These are phyloP conservation scores for Gouania willdenowi DNA, from an alignment of 2,797 vertebrate species.

Conservation along the genomic window DNA sequence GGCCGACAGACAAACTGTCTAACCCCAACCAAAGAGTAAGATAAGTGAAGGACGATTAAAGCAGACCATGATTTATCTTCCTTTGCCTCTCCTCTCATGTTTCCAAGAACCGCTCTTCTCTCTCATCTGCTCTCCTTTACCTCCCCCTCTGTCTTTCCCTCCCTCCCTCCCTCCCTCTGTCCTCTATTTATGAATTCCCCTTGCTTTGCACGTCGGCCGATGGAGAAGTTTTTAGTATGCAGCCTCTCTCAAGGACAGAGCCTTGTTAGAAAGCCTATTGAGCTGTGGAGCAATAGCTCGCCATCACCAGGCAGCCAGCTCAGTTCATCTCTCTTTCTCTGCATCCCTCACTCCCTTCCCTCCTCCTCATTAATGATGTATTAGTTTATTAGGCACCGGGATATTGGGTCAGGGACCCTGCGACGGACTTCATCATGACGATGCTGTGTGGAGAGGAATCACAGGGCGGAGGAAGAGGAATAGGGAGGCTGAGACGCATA, in stretches of 20 bases:
- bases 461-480: constrained; percentile 35
- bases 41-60: constrained; percentile 58
- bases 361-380: constrained; percentile 73
- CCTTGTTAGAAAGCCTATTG: constrained; percentile 74
- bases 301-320: constrained; percentile 42
- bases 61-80: constrained; percentile 50
- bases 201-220: constrained; percentile 60
- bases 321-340: constrained; percentile 39
- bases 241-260: constrained; percentile 81
- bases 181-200: constrained; percentile 82
- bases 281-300: constrained; percentile 66
- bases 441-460: constrained; percentile 55
- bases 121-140: constrained; percentile 42
- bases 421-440: constrained; percentile 62
- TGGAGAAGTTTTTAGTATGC: constrained; percentile 81
- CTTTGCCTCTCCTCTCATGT: constrained; percentile 22
- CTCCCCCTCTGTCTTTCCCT: constrained; percentile 15
- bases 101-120: constrained; percentile 34
- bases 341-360: constrained; percentile 32
- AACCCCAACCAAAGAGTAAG: constrained; percentile 49
- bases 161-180: constrained; percentile 32
- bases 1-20: constrained; percentile 47
- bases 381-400: constrained; percentile 70
- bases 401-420: constrained; percentile 72
- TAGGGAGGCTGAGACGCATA: constrained; percentile 33